Evolutionary conservation across 2,888 invertebrate species (phyloP).

Genomic region (Conops quadrifasciatus): DNA sequence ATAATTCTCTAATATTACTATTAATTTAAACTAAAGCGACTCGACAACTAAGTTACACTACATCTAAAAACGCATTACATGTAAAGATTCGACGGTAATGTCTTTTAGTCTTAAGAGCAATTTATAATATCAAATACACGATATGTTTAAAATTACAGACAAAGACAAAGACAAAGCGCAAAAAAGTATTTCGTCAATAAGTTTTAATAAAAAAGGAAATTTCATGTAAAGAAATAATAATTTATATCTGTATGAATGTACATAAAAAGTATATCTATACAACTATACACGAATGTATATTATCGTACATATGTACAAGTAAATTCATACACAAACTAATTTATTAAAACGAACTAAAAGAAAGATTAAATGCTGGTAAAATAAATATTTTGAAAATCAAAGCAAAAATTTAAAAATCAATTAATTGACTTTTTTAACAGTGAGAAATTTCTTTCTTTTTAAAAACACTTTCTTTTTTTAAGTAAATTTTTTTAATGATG

Average conservation of each 20-base stretch:
- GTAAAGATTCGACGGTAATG: background rate
- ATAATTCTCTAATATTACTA: too few relatives aligned
- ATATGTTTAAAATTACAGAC: background rate
- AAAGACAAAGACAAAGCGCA: slow-evolving; percentile 7
- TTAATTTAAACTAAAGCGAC: too few relatives aligned
- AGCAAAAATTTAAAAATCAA: too few relatives aligned
- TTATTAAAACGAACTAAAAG: background rate
- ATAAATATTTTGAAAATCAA: too few relatives aligned
- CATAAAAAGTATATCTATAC: background rate
- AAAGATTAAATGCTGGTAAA: too few relatives aligned
- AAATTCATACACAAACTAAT: background rate
- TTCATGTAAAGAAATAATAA: slow-evolving; percentile 16
- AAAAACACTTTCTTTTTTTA: too few relatives aligned
- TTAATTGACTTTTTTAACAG: too few relatives aligned
- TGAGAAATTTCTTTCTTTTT: too few relatives aligned
- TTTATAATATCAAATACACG: background rate
- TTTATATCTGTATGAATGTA: slow-evolving; percentile 23
- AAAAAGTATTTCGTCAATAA: slow-evolving; percentile 18
- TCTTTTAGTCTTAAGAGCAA: slow-evolving; percentile 2
- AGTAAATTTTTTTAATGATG: too few relatives aligned
- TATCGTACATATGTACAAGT: too few relatives aligned
- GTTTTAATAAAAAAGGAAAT: slow-evolving; percentile 27
- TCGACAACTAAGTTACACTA: too few relatives aligned
- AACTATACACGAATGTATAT: background rate
- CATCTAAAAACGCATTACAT: background rate